phyloP scores from a whole-genome alignment of 2,888 invertebrate species.

The Brachyopa scutellaris region DNA sequence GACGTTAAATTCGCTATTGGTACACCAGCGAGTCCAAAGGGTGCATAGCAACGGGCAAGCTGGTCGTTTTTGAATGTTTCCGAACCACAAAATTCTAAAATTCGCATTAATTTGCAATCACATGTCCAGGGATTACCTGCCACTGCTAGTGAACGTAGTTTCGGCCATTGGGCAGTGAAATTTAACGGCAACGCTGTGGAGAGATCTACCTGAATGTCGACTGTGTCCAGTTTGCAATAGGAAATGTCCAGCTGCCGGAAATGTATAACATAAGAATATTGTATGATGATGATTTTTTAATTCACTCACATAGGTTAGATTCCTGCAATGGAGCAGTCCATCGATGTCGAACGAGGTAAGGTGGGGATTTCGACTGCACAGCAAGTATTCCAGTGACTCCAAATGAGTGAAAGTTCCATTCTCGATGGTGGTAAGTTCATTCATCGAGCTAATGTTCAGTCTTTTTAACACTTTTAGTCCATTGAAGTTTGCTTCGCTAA shows the following conservation, averaged over 20 bases:
- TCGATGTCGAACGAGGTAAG: conserved; percentile 84
- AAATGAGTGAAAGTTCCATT: conserved; percentile 83
- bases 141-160: conserved; percentile 84
- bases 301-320: conserved; percentile 76
- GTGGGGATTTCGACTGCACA: conserved; percentile 83
- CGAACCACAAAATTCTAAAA: conserved; percentile 77
- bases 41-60: conserved; percentile 78
- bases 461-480: conserved; percentile 83
- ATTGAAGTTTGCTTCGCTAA: conserved; percentile 85
- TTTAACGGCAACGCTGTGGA: conserved; percentile 40
- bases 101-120: conserved; percentile 82
- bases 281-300: not conserved
- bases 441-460: conserved; percentile 85
- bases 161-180: conserved; percentile 76
- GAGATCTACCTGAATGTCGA: conserved; percentile 69
- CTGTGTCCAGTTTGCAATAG: conserved; percentile 84
- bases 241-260: conserved; percentile 85
- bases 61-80: conserved; percentile 71
- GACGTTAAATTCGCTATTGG: conserved; percentile 78
- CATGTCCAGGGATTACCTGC: conserved; percentile 86
- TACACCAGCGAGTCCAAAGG: conserved; percentile 78
- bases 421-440: conserved; percentile 83
- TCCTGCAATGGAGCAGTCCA: conserved; percentile 79
- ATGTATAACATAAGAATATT: too few relatives aligned
- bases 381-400: conserved; percentile 79